Evolutionary conservation across 2,113 vertebrate genomes (phyloP), one percentile per base, ranked within the genome.

Genomic region (Aphyosemion australe): DNA sequence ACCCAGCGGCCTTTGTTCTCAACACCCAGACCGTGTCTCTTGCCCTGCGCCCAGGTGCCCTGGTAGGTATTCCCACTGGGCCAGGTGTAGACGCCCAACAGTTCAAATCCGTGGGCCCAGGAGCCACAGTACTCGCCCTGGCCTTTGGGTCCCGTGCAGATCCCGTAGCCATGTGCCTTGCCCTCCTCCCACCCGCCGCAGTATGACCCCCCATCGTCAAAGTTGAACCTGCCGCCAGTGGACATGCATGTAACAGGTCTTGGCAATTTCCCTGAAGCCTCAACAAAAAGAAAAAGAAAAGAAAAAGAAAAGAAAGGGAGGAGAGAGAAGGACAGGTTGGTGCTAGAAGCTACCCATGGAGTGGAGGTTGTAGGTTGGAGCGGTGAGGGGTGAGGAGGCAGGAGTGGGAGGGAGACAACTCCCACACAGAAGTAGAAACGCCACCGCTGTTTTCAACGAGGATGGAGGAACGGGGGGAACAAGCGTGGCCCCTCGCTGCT

Each of bases 201-300:
- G 93, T 99, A 99, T 91, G 97, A 98, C 93, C 97, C 97, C 94
- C 97, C 97, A 96, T 99, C 97, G 90, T 99, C 97, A 97, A 99
- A 99, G 94, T 99, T 97, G 96, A 99, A 99, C 95, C 97, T 94
- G 92, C 93, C 93, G 89, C 93, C 93, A 94, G 92, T 94, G 93
- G 93, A 94, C 93, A 91, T 91, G 90, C 90, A 91, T 91, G 90
- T 89, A 91, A 90, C 82, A 89, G 88, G 78, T 90, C 86, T 84
- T 84, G 88, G 88, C 90, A 88, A 90, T 83, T 91, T 84, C 79
- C 72, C 79, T 80, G 84, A 89, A 89, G 87, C 85, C 86, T 86
- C 87, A 45, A 83, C 82, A 88, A 87, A 88, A 87, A 84, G 61
- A 70, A 89, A 83, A 80, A 89, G 74, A 80, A 84, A 87, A 82